phyloP scores from a whole-genome alignment of 2,797 vertebrate genomes.

The Fistularia commersonii region DNA sequence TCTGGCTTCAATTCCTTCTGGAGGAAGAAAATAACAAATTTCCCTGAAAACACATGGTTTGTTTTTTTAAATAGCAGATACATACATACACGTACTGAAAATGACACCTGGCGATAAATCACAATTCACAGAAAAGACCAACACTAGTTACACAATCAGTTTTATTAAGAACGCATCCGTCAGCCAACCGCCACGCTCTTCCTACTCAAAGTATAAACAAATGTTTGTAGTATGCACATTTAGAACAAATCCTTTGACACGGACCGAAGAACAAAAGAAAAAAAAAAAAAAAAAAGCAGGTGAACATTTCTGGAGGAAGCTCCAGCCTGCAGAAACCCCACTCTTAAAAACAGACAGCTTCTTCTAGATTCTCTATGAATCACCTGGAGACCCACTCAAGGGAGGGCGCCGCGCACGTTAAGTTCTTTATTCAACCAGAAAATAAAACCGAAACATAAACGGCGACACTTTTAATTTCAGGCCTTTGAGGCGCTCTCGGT shows the following conservation, averaged over 20 bases:
- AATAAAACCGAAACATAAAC: background rate
- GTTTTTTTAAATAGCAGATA: too few species aligned
- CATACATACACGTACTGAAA: too few species aligned
- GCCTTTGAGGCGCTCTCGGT: conserved; percentile 64
- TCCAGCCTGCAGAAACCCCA: conserved; percentile 72
- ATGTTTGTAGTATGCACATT: conserved; percentile 46
- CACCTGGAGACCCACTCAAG: conserved; percentile 55
- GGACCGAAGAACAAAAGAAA: conserved; percentile 26
- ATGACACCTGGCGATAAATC: background rate
- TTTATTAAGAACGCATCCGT: conserved; percentile 66
- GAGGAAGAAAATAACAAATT: too few species aligned
- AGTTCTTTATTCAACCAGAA: conserved; percentile 16
- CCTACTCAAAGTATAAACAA: conserved; percentile 52
- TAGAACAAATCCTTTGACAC: conserved; percentile 47
- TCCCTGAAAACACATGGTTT: too few species aligned
- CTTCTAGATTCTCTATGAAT: conserved; percentile 28
- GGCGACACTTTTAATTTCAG: conserved; percentile 33
- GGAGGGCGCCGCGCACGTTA: conserved; percentile 50
- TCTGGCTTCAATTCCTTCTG: too few species aligned
- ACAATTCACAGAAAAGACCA: background rate
- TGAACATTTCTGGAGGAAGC: conserved; percentile 63
- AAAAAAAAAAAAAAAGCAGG: conserved; percentile 40
- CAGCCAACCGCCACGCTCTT: conserved; percentile 41
- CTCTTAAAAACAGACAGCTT: conserved; percentile 53
- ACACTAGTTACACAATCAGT: conserved; percentile 13